Base-by-base conservation (phyloP, 2,888 invertebrate species). In the Amiota communis region DNA sequence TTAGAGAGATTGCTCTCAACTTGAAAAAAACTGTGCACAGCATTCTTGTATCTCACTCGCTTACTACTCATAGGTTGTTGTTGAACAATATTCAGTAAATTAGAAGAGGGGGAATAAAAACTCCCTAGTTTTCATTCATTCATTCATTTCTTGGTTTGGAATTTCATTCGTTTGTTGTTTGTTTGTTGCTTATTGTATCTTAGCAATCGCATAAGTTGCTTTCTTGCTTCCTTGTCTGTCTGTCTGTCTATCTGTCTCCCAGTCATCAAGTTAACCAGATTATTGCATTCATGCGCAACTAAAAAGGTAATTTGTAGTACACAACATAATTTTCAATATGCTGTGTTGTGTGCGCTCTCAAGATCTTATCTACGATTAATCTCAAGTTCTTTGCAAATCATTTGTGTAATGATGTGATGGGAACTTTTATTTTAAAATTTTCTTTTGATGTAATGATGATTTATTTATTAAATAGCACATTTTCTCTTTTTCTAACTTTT, bases 271-370 rank as follows among this genome's bases (percentile, higher is more conserved):
- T 17, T 59, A 59, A 9, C 8, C 59, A 59, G 2, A 17, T 36
- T 17, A 69, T 70, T 67, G 69, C 69, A 53, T 56, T 83, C 72
- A 82, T 82, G 80, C 81, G 78, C 75, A 75, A 76, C 83, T 77
- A 80, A 83, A 80, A 83, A 79, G 81, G 76, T 80, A 80, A 84
- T 84, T 83, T 79, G 75, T 81, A 71, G 75, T 23, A 23, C 23
- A 23, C 23, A 74, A 68, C 68, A 77, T 75, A 71, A 11, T 59
- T 20, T 10, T 23, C 12, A 17, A 59, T 11, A 20, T 10, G 20
- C 6, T 20, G 20, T 59, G 59, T 11, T 59, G 79, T 74, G 23
- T 23, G 23, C 1, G 82, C 78, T 4, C 23, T 23, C 36, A 23
- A 23, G 23, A 23, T 23, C 23, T 23, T 23, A 23, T 23, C 23